phyloP scores from a whole-genome alignment of 2,888 invertebrate species.

The Megaustenia siamemsis region DNA sequence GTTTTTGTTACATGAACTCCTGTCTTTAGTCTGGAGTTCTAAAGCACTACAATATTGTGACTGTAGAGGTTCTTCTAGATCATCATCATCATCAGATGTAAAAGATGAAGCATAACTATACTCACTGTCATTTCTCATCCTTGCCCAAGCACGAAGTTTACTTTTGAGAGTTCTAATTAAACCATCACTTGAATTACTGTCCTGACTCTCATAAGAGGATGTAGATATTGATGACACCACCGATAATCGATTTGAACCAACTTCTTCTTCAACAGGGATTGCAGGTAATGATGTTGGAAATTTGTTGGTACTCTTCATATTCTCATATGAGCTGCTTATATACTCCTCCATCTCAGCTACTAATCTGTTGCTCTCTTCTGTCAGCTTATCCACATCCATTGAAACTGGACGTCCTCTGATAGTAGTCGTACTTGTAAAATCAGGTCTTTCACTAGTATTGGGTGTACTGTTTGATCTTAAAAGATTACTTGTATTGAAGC shows the following conservation, averaged over 20 bases:
- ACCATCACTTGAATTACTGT: conserved; percentile 59
- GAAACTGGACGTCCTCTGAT: conserved; percentile 28
- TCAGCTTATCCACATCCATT: conserved; percentile 49
- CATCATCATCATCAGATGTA: conserved; percentile 48
- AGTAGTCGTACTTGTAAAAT: background rate
- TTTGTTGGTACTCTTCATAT: conserved; percentile 59
- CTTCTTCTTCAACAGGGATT: conserved; percentile 54
- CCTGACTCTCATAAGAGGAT: conserved; percentile 71
- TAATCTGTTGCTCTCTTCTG: conserved; percentile 69
- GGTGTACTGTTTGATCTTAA: conserved; percentile 43
- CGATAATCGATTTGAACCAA: conserved; percentile 64
- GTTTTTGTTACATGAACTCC: conserved; percentile 32
- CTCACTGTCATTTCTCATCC: conserved; percentile 48
- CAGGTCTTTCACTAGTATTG: background rate
- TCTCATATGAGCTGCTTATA: conserved; percentile 65
- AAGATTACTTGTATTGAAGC: conserved; percentile 30
- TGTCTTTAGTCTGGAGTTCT: background rate
- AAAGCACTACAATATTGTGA: conserved; percentile 6
- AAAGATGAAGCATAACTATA: conserved; percentile 41
- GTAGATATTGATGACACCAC: conserved; percentile 67
- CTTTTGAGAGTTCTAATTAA: conserved; percentile 71
- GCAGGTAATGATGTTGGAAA: conserved; percentile 63
- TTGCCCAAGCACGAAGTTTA: conserved; percentile 65
- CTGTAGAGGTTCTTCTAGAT: conserved; percentile 24
- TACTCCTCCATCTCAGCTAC: conserved; percentile 76